These are phyloP conservation scores for Drosophila affinis DNA, from an alignment of 2,888 invertebrate species.

Conservation along the genomic window DNA sequence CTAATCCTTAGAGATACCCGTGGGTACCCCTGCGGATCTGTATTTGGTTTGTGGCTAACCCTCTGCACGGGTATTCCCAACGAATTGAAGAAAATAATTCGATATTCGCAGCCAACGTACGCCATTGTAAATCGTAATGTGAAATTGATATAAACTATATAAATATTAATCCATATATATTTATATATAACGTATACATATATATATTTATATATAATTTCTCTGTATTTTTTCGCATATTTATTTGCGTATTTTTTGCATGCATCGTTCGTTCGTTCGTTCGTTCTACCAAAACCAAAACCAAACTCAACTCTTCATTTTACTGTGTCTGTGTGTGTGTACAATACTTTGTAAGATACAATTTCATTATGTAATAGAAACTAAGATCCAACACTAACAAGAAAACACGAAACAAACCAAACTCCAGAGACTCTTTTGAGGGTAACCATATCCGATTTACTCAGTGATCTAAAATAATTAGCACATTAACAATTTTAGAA, in stretches of 20 bases:
- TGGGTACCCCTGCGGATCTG: too few relatives aligned
- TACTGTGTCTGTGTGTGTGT: slow-evolving; percentile 77
- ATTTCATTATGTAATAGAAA: slow-evolving; percentile 61
- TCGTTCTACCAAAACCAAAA: slow-evolving; percentile 47
- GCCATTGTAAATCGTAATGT: slow-evolving; percentile 24
- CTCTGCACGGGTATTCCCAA: background rate
- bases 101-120: slow-evolving; percentile 3
- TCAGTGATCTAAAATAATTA: background rate
- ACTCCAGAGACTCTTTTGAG: background rate
- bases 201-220: slow-evolving; percentile 67
- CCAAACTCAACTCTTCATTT: slow-evolving; percentile 63
- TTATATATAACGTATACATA: slow-evolving; percentile 53
- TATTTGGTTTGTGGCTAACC: too few relatives aligned
- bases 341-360: slow-evolving; percentile 81
- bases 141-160: slow-evolving; percentile 31
- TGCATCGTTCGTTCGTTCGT: slow-evolving; percentile 72
- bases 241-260: slow-evolving; percentile 70
- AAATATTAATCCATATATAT: slow-evolving; percentile 40
- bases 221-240: slow-evolving; percentile 64
- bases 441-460: background rate
- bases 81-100: slow-evolving; percentile 8
- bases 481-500: background rate
- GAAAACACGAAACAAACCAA: slow-evolving; percentile 19
- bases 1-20: too few relatives aligned
- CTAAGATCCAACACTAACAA: slow-evolving; percentile 40